Percentiles rank a stretch among this genome's conserved stretches.
phyloP scores from a whole-genome alignment of 2,888 invertebrate genomes.

The Homarus gammarus region DNA sequence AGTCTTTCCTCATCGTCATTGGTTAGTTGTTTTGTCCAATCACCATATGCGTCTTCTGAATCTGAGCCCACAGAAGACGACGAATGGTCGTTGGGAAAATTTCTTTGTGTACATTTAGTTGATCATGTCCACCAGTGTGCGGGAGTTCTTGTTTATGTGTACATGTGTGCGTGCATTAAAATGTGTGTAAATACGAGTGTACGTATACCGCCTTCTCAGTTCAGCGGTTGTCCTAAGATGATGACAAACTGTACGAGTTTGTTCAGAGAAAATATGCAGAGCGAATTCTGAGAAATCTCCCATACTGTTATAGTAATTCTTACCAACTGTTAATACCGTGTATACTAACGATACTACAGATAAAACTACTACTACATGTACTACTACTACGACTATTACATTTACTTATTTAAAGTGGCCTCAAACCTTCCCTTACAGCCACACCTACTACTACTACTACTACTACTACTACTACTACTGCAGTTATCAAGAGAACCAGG shows the following conservation, averaged over 20 bases:
- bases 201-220: neutral
- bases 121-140: neutral
- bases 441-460: too few relatives aligned
- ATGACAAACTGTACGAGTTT: too few relatives aligned
- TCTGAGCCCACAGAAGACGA: constrained; percentile 62
- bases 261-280: too few relatives aligned
- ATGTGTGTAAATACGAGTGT: neutral
- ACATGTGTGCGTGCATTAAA: neutral
- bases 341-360: too few relatives aligned
- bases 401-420: too few relatives aligned
- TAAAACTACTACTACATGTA: neutral
- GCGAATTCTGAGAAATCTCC: too few relatives aligned
- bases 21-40: constrained; percentile 29
- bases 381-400: neutral
- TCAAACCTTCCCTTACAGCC: too few relatives aligned
- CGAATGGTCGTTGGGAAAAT: constrained; percentile 22
- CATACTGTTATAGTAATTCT: too few relatives aligned
- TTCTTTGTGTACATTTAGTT: neutral
- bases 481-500: too few relatives aligned
- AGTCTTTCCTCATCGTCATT: neutral
- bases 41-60: constrained; percentile 56
- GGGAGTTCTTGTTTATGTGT: neutral
- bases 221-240: neutral
- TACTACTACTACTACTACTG: too few relatives aligned
- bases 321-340: too few relatives aligned